Conservation (phyloP, 2,888 invertebrate species). For the Ecliptopera silaceata region DNA sequence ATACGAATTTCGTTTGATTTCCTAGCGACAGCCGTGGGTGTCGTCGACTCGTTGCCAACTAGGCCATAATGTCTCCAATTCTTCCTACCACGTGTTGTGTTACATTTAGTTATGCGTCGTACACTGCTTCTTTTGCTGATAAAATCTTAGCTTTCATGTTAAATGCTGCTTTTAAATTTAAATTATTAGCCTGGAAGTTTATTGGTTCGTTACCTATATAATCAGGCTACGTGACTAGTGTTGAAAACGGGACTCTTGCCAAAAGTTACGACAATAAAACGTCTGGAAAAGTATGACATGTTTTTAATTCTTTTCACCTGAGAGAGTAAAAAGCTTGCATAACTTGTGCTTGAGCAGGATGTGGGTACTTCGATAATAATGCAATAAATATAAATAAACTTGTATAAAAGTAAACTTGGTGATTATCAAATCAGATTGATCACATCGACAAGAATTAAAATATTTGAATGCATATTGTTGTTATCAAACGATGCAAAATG, state of each 20-base stretch:
- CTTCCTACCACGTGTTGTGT: conserved; percentile 45
- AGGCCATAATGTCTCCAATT: conserved; percentile 70
- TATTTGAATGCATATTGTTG: not conserved
- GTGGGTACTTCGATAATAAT: not conserved
- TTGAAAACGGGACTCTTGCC: not conserved
- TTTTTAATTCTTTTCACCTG: too few relatives aligned
- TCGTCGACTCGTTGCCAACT: conserved; percentile 64
- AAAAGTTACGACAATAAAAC: not conserved
- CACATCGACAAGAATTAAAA: not conserved
- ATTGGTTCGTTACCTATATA: too few relatives aligned
- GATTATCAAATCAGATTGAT: conserved; percentile 1
- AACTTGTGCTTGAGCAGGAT: not conserved
- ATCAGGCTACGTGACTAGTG: not conserved
- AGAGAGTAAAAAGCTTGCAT: too few relatives aligned
- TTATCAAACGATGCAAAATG: not conserved
- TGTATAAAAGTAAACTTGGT: too few relatives aligned
- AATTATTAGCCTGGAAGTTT: not conserved
- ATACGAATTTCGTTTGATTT: conserved; percentile 59
- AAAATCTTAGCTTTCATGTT: not conserved
- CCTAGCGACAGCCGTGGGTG: conserved; percentile 61
- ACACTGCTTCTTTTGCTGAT: conserved; percentile 41
- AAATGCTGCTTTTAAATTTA: not conserved
- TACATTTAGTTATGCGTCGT: conserved; percentile 31
- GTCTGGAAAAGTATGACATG: too few relatives aligned
- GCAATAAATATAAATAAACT: not conserved